Base-by-base conservation (phyloP, 2,113 vertebrate species). In the Callopanchax toddi region DNA sequence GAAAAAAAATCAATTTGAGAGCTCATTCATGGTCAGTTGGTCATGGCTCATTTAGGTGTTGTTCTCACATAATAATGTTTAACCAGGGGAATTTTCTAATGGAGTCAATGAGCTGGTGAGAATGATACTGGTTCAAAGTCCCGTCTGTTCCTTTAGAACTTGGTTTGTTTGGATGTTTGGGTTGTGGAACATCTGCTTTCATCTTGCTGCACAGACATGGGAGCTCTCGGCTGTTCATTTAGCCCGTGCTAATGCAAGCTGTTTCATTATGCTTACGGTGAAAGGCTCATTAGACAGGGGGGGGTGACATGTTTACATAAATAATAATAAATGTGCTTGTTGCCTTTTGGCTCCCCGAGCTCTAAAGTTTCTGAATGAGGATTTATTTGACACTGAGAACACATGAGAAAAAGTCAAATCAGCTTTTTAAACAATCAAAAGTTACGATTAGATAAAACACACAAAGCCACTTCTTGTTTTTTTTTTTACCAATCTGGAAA, bases 301-400 rank as follows among this genome's bases (percentile, higher is more conserved):
- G 80, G 79, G 83, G 87, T 78, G 83, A 84, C 89, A 86, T 78
- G 81, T 82, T 88, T 89, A 85, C 75, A 91, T 81, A 89, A 90
- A 90, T 90, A 86, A 87, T 86, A 80, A 80, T 69, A 87, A 86
- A 58, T 76, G 60, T 53, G 66, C 79, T 71, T 36, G 77, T 78
- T 86, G 74, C 81, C 84, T 84, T 88, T 76, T 44, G 64, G 60
- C 61, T 76, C 74, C 76, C 54, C 60, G 66, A 79, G 74, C 71
- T 50, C 51, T 72, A 60, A 48, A 78, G 74, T 79, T 77, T 76
- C 68, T 44, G 29, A 32, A 32, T 29, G 26, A 29, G 26, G 7
- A 29, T 32, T 6, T 32, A 9, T 32, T 32, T 32, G 29, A 5
- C 16, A 21, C 12, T 12, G 23, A 12, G 18, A n/a, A 25, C 21